A percentile compares a stretch with the other conserved stretches of the same genome.
Evolutionary conservation across 2,797 vertebrate genomes (phyloP).

Genomic region (Vireo griseus): DNA sequence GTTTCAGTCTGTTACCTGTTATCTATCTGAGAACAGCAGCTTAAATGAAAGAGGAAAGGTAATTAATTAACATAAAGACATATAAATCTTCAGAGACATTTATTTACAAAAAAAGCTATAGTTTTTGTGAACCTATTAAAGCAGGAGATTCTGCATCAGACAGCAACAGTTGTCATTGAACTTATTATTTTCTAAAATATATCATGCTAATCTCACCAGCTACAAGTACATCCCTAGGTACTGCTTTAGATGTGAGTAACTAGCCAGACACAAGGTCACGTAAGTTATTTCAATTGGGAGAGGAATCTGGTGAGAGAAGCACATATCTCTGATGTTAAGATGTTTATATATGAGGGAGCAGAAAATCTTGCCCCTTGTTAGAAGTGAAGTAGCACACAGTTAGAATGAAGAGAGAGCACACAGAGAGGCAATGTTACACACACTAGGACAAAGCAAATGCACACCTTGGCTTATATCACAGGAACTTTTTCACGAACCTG

Average conservation of each 20-base stretch:
- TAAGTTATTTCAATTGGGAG: constrained; percentile 27
- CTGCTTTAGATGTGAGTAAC: not conserved
- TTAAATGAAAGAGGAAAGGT: not conserved
- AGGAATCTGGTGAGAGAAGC: not conserved
- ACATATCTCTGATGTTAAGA: not conserved
- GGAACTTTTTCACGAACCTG: not conserved
- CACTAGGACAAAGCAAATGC: not conserved
- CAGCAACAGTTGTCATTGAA: not conserved
- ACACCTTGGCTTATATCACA: not conserved
- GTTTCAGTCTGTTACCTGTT: not conserved
- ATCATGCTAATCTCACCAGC: not conserved
- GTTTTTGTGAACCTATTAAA: not conserved
- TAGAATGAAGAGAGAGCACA: not conserved
- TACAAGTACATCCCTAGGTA: not conserved
- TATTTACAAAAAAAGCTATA: not conserved
- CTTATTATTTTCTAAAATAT: not conserved
- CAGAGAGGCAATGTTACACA: not conserved
- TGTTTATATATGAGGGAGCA: not conserved
- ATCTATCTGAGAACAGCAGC: not conserved
- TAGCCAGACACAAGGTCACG: not conserved
- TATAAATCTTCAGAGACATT: not conserved
- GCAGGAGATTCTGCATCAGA: not conserved
- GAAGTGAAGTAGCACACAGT: not conserved
- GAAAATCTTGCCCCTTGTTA: not conserved
- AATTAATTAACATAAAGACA: not conserved